Evolutionary conservation across 2,888 invertebrate genomes (phyloP).

Genomic region (Meandrusa payeni): DNA sequence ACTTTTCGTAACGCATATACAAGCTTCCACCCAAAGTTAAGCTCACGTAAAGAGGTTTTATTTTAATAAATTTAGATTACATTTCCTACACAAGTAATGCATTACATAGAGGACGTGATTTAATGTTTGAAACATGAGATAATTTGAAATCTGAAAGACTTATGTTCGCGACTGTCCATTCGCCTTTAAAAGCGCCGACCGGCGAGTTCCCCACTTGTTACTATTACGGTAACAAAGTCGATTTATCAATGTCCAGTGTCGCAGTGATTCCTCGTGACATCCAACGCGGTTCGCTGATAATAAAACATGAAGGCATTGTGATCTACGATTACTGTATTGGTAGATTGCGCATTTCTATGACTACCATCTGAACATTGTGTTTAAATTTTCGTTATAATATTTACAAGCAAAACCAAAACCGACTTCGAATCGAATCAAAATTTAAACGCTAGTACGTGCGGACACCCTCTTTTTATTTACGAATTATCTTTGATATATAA

Average conservation of each 20-base stretch:
- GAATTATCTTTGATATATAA: too few relatives aligned
- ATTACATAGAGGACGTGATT: conserved; percentile 14
- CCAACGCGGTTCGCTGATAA: conserved; percentile 44
- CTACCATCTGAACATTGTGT: neutral
- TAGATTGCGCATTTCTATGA: conserved; percentile 2
- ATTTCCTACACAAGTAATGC: conserved; percentile 2
- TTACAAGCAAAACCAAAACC: too few relatives aligned
- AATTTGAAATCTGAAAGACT: conserved; percentile 22
- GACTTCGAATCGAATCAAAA: too few relatives aligned
- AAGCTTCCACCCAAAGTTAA: too few relatives aligned
- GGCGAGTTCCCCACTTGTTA: conserved; percentile 35
- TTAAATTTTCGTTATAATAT: too few relatives aligned
- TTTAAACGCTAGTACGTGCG: too few relatives aligned
- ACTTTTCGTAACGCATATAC: too few relatives aligned
- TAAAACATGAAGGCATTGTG: conserved; percentile 46
- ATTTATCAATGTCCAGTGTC: conserved; percentile 51
- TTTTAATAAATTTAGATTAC: too few relatives aligned
- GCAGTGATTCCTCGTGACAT: conserved; percentile 41
- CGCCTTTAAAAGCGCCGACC: conserved; percentile 37
- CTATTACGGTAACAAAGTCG: conserved; percentile 38
- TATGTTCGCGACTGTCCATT: conserved; percentile 27
- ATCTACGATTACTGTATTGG: conserved; percentile 38
- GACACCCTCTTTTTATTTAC: too few relatives aligned
- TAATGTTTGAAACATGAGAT: conserved; percentile 10
- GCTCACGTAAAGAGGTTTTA: too few relatives aligned